A percentile compares a stretch with the other conserved stretches of the same genome.
Evolutionary conservation across 2,888 invertebrate genomes (phyloP).

Genomic region (Alviniconcha strummeri): DNA sequence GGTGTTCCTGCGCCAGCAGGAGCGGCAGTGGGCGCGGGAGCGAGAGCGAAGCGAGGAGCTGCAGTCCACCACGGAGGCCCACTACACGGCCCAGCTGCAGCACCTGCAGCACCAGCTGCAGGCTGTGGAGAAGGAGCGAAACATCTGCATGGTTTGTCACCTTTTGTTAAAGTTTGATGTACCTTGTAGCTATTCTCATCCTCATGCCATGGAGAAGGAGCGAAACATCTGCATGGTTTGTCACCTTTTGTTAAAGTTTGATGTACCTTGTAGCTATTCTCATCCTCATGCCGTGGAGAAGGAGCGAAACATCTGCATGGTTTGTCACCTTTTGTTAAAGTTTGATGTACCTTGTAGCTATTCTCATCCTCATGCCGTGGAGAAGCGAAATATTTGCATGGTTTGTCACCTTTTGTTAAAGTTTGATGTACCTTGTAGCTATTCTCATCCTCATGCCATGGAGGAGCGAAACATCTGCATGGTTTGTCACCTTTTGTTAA

Average conservation of each 20-base stretch:
- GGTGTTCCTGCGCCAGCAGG: constrained; percentile 60
- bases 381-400: constrained; percentile 54
- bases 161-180: too few species aligned
- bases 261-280: too few species aligned
- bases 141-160: constrained; percentile 64
- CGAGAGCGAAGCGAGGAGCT: constrained; percentile 57
- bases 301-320: constrained; percentile 52
- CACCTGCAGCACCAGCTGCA: constrained; percentile 52
- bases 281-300: constrained; percentile 54
- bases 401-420: constrained; percentile 42
- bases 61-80: constrained; percentile 52
- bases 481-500: constrained; percentile 56
- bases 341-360: too few species aligned
- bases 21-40: constrained; percentile 58
- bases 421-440: too few species aligned
- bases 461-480: constrained; percentile 67
- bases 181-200: constrained; percentile 27
- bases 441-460: constrained; percentile 44
- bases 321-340: constrained; percentile 34
- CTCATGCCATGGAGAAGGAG: constrained; percentile 50
- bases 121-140: constrained; percentile 62
- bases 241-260: neutral
- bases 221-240: constrained; percentile 56
- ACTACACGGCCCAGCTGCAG: constrained; percentile 55
- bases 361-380: constrained; percentile 48